A percentile compares a stretch with the other conserved stretches of the same genome.
Evolutionary conservation across 2,888 invertebrate species (phyloP).

Genomic region (Eueremaeus valkanovi): DNA sequence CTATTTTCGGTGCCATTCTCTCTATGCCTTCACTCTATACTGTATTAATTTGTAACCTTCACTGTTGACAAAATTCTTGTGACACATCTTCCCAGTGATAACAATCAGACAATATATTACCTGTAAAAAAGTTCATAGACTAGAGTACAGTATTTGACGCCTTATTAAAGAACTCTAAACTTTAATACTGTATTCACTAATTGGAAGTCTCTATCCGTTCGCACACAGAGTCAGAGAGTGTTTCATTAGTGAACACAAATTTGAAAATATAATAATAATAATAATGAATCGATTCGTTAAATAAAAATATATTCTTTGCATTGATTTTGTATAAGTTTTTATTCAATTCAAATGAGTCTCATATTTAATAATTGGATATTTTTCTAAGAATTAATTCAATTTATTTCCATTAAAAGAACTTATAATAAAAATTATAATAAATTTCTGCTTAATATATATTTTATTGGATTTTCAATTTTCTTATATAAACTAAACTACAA

Average conservation of each 20-base stretch:
- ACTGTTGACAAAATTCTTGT: constrained; percentile 29
- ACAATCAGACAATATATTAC: constrained; percentile 16
- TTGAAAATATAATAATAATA: neutral
- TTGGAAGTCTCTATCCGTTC: neutral
- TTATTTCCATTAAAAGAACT: neutral
- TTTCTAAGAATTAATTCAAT: neutral
- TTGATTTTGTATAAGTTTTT: neutral
- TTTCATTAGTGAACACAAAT: neutral
- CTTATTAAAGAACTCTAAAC: constrained; percentile 2
- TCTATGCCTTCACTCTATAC: neutral
- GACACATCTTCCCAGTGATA: neutral
- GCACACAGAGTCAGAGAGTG: neutral
- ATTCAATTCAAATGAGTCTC: neutral
- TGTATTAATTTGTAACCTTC: constrained; percentile 20
- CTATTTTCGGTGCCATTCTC: neutral
- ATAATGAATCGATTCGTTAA: neutral
- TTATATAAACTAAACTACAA: neutral
- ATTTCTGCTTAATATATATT: neutral
- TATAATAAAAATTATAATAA: neutral
- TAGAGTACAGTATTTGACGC: neutral
- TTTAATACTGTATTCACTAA: neutral
- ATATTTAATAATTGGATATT: neutral
- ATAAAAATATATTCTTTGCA: neutral
- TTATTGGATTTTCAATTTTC: neutral
- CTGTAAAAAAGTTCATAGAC: neutral